Evolutionary conservation across 2,888 invertebrate species (phyloP).

Genomic region (Selenia dentaria): DNA sequence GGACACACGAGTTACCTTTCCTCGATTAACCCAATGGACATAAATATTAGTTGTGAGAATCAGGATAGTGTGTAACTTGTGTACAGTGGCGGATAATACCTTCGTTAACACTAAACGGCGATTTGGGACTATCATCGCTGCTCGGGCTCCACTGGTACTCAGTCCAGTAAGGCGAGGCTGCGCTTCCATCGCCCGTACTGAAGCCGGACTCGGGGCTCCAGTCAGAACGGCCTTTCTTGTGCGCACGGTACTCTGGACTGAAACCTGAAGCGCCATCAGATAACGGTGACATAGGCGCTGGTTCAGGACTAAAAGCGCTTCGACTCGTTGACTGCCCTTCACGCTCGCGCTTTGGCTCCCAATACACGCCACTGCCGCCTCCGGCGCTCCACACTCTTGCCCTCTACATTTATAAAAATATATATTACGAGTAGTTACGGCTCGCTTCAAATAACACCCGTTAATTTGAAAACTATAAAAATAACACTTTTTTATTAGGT

Average conservation of each 20-base stretch:
- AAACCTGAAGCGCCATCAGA: slow-evolving; percentile 71
- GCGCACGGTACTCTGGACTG: slow-evolving; percentile 59
- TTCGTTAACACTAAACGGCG: slow-evolving; percentile 70
- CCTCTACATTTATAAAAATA: slow-evolving; percentile 43
- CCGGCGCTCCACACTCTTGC: slow-evolving; percentile 69
- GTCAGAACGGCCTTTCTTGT: slow-evolving; percentile 60
- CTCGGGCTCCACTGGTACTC: slow-evolving; percentile 83
- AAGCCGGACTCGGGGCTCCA: slow-evolving; percentile 76
- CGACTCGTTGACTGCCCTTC: slow-evolving; percentile 58
- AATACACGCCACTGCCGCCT: slow-evolving; percentile 73
- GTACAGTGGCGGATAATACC: too few species aligned
- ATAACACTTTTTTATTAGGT: too few species aligned
- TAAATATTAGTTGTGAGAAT: too few species aligned
- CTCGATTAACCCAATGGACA: too few species aligned
- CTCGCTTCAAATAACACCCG: too few species aligned
- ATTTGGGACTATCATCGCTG: slow-evolving; percentile 77
- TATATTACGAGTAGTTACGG: too few species aligned
- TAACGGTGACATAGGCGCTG: slow-evolving; percentile 60
- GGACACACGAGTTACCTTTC: too few species aligned
- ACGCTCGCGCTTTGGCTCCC: slow-evolving; percentile 68
- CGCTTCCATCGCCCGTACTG: slow-evolving; percentile 62
- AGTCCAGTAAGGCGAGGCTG: slow-evolving; percentile 63
- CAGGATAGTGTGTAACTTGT: too few species aligned
- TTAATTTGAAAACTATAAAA: too few species aligned
- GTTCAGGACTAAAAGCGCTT: slow-evolving; percentile 60